phyloP scores from a whole-genome alignment of 2,888 invertebrate species.

The Dendrolimus houi region DNA sequence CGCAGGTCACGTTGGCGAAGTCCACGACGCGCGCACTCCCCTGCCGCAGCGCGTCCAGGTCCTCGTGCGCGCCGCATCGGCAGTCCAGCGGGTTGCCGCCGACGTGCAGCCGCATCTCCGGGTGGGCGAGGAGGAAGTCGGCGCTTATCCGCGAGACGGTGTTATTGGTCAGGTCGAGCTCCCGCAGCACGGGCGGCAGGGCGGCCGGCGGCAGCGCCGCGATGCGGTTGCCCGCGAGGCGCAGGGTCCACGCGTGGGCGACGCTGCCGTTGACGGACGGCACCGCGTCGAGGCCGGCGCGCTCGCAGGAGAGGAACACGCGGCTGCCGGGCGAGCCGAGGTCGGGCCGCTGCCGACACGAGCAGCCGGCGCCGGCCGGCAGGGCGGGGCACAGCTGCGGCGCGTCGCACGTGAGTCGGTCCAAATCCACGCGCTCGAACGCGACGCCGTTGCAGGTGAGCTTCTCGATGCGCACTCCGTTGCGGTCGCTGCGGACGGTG shows the following conservation, averaged over 20 bases:
- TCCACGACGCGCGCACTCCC: not conserved
- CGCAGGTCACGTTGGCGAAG: conserved; percentile 4
- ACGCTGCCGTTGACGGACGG: conserved; percentile 1
- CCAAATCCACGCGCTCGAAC: conserved; percentile 9
- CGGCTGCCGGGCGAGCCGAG: conserved; percentile 6
- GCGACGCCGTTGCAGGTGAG: conserved; percentile 8
- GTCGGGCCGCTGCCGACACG: conserved; percentile 6
- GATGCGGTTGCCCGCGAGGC: conserved; percentile 15
- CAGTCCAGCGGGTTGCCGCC: conserved; percentile 12
- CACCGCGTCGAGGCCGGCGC: conserved; percentile 5
- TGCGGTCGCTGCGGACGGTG: conserved; percentile 1
- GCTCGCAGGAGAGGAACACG: conserved; percentile 12
- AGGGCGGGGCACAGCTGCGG: conserved; percentile 6
- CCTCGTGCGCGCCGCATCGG: conserved; percentile 3
- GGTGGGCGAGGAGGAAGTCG: conserved; percentile 1
- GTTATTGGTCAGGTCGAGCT: conserved; percentile 13
- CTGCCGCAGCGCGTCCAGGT: conserved; percentile 4
- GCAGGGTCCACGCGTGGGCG: conserved; percentile 7
- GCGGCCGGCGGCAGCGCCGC: conserved; percentile 6
- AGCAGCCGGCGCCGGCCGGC: conserved; percentile 17
- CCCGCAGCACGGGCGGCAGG: conserved; percentile 10
- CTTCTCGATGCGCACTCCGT: conserved; percentile 11
- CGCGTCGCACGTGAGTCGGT: conserved; percentile 10
- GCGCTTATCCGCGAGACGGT: conserved; percentile 1
- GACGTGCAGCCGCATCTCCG: conserved; percentile 3